Base-by-base conservation (phyloP, 2,888 invertebrate genomes). In the Cerastis rubricosa region DNA sequence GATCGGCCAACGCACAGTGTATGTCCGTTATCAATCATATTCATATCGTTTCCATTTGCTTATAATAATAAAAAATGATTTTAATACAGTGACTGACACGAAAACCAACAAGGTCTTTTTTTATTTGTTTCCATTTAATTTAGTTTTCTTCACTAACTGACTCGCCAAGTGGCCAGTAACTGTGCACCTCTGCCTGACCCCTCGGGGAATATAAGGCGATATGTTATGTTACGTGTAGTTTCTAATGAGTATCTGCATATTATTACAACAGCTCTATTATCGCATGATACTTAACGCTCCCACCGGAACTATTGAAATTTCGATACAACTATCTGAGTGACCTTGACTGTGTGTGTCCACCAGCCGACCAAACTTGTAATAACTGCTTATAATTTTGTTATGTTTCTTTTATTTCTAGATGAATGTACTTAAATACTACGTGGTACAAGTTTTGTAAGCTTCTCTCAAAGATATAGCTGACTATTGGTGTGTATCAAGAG, bases 391-490 rank as follows among this genome's bases (percentile, higher is more conserved):
- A 68, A 12, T 2, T 25, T 22, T 9, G 25, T 49, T 49, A 47
- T 68, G 35, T 49, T 68, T 25, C 43, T 19, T 35, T 66, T 35
- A 68, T 69, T 72, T 71, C 8, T 51, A 72, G 72, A 72, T 72
- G 71, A 71, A 1, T 12, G 51, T 43, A 43, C 25, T 0, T 51
- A 14, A 51, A 40, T 72, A 25, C 43, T 22, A 69, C 51, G 71
- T 72, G 40, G 43, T 72, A 29, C 72, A 72, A 70, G 51, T 72
- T 40, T 9, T 25, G 19, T 35, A 71, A 71, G 25, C 25, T 12
- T 40, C 71, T 22, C 51, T 43, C 43, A 51, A 72, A 45, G 43
- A 51, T 43, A 17, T 72, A 51, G 43, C 43, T 19, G 51, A 70
- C 17, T 51, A 51, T 71, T 71, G 51, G 22, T 72, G 71, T 70